Percentiles rank a stretch among this genome's conserved stretches.
Conservation (phyloP, 2,888 invertebrate genomes). For the Escarpia spicata region DNA sequence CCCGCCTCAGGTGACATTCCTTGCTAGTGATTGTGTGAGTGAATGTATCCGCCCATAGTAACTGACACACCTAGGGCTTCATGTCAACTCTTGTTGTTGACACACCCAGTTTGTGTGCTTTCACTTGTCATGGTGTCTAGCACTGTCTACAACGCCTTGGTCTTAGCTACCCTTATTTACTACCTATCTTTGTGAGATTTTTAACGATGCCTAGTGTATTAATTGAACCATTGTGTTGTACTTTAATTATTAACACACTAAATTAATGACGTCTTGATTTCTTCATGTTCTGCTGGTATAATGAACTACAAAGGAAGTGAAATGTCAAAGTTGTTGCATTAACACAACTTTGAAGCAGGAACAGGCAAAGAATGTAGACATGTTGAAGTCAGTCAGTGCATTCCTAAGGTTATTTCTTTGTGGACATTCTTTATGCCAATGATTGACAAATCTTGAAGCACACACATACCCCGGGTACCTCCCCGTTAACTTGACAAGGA, state of each 20-base stretch:
- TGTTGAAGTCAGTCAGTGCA: constrained; percentile 5
- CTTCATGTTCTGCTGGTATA: neutral
- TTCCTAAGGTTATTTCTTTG: neutral
- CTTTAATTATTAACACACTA: neutral
- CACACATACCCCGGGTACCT: neutral
- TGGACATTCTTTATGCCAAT: neutral
- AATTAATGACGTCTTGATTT: neutral
- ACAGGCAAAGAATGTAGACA: neutral
- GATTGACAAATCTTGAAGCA: neutral
- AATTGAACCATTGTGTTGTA: neutral
- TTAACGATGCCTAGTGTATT: neutral
- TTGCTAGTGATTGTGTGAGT: neutral
- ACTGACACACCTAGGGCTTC: neutral
- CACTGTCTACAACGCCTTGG: neutral
- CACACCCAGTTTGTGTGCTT: neutral
- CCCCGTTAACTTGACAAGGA: neutral
- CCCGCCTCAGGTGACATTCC: neutral
- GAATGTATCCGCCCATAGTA: neutral
- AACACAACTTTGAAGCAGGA: neutral
- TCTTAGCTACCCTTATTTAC: neutral
- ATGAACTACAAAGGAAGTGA: neutral
- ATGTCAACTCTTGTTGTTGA: neutral
- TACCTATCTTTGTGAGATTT: neutral
- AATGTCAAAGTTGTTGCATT: neutral
- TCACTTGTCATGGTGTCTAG: neutral